Base-by-base conservation (phyloP, 1,140 invertebrate genomes). In the Dolichoris vasculosae region DNA sequence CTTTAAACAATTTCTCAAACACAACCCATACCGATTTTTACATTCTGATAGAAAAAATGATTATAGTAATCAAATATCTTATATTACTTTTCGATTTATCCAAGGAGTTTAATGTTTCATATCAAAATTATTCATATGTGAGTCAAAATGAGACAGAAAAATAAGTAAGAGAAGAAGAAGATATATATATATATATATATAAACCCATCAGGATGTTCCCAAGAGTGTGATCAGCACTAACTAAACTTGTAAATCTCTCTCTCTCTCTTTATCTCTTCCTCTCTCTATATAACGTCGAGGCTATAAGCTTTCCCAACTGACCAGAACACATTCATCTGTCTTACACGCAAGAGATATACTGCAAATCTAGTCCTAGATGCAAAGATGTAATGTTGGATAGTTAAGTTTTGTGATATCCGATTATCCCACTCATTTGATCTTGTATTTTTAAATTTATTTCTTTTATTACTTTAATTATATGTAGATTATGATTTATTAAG, bases 171-270 rank as follows among this genome's bases (percentile, higher is more conserved):
- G 73, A 82, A 48, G 59, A 51, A 59, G 73, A 84, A 3, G 13
- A 17, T 32, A 59, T 7, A 35, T 26, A 77, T 32, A 59, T 7
- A 35, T 26, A 77, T 55, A 71, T 69, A 64, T 32, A 59, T n/a
- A 69, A 89, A 84, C 86, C 88, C 87, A 90, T 89, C 88, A 89
- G 86, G 83, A 69, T 73, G 79, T 55, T 92, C 92, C 91, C 92
- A 85, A 23, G 92, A 91, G 92, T 90, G 92, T 92, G 91, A 92
- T 93, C 91, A 90, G 88, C 71, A 89, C 85, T 93, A 93, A 93
- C 92, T 93, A 92, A 92, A 93, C 92, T 92, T 92, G 92, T 93
- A 93, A 93, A 93, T 92, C 92, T 93, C 90, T 85, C 84, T 40
- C 77, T 17, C 30, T 55, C 35, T 23, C 35, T 7, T 38, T 73